Base-by-base conservation (phyloP, 2,888 invertebrate species). In the Synanthedon formicaeformis region DNA sequence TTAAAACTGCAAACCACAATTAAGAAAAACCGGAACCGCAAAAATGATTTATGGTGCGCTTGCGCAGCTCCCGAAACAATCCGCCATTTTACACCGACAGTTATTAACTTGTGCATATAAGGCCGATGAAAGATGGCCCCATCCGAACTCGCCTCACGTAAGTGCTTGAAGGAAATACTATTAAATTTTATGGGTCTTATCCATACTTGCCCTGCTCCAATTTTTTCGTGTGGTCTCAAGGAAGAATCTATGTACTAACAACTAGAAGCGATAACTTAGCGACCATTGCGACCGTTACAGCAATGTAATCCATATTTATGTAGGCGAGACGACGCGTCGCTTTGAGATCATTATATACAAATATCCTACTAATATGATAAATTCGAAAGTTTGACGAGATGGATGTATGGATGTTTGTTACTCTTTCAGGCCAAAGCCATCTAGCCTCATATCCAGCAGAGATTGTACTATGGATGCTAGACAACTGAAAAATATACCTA, bases 101-200 rank as follows among this genome's bases (percentile, higher is more conserved):
- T 73, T 69, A 76, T 79, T 78, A 76, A 69, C 71, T 69, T 71
- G 65, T 58, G 57, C 59, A 23, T 23, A 49, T 49, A 23, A 16
- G 16, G 14, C 16, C 18, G 13, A 16, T 16, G 18, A 49, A 49
- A 64, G 72, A 74, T 72, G 73, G 58, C 62, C 71, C 71, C 61
- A 75, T 82, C 75, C 63, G 73, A 66, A 84, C 63, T 64, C 83
- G 56, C 45, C 68, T 72, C 83, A 84, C 82, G 83, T 82, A 78
- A 75, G 74, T 73, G 62, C 71, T 81, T 81, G 79, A 71, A 76
- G 83, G 81, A 82, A 85, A 84, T 73, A 81, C 78, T 84, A 85
- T 85, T 82, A 84, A 86, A 81, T 85, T 86, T 86, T 84, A 85
- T 78, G 84, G 71, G 69, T 73, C 79, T 83, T 84, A 81, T 82